Percentiles rank a stretch among this genome's conserved stretches.
Evolutionary conservation across 2,113 vertebrate genomes (phyloP).

Genomic region (Crotalus viridis): DNA sequence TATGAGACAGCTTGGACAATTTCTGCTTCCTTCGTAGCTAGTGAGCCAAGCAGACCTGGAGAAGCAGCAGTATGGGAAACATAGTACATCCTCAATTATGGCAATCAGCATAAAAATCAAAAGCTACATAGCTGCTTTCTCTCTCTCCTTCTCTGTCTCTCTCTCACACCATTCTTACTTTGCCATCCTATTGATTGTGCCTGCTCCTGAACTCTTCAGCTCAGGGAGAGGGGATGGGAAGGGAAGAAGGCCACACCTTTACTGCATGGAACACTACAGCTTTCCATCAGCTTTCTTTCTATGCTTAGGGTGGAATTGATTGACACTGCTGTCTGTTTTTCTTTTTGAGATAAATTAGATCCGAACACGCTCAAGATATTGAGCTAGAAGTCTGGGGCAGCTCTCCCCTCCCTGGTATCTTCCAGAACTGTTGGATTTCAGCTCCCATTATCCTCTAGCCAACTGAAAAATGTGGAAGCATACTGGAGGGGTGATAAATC

Average conservation of each 20-base stretch:
- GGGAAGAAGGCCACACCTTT: not conserved
- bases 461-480: not conserved
- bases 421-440: not conserved
- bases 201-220: not conserved
- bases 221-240: not conserved
- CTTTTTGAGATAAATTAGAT: not conserved
- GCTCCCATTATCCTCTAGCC: not conserved
- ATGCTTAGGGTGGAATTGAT: not conserved
- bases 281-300: not conserved
- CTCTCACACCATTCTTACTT: not conserved
- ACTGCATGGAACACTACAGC: not conserved
- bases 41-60: not conserved
- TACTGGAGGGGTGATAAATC: not conserved
- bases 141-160: not conserved
- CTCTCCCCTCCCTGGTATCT: not conserved
- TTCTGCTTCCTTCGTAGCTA: not conserved
- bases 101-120: not conserved
- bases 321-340: not conserved
- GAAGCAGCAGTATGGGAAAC: not conserved
- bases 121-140: not conserved
- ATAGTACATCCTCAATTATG: not conserved
- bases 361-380: not conserved
- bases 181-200: not conserved
- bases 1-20: not conserved
- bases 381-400: not conserved